Percentiles rank a stretch among this genome's conserved stretches.
Evolutionary conservation across 2,888 invertebrate genomes (phyloP).

Genomic region (Orchesellides sinensis): DNA sequence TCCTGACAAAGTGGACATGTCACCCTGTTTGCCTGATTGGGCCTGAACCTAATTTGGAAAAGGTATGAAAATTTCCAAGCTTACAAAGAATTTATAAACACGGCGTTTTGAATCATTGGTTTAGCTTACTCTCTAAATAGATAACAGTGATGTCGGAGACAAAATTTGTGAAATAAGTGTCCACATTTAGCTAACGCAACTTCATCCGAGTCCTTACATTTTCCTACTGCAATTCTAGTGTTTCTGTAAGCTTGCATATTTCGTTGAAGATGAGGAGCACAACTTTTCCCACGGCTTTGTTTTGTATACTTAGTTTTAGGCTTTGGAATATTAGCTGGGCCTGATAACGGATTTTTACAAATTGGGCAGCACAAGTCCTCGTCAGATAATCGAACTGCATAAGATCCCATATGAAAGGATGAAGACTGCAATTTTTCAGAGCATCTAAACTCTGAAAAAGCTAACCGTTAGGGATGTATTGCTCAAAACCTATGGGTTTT

Average conservation of each 20-base stretch:
- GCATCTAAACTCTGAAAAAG: conserved; percentile 1
- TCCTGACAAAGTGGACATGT: conserved; percentile 55
- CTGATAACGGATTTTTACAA: conserved; percentile 56
- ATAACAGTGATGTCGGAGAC: conserved; percentile 59
- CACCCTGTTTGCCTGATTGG: conserved; percentile 11
- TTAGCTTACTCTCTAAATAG: conserved; percentile 51
- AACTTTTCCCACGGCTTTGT: conserved; percentile 29
- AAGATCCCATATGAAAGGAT: conserved; percentile 39
- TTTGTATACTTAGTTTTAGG: conserved; percentile 3
- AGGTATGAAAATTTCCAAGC: background rate
- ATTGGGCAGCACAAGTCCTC: conserved; percentile 66
- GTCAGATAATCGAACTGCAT: conserved; percentile 18
- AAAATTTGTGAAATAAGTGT: conserved; percentile 63
- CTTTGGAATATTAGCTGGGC: conserved; percentile 28
- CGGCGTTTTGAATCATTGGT: background rate
- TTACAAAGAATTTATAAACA: background rate
- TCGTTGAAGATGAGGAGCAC: conserved; percentile 9
- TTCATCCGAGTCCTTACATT: conserved; percentile 41
- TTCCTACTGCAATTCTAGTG: conserved; percentile 8
- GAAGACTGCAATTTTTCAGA: background rate
- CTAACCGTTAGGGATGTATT: conserved; percentile 48
- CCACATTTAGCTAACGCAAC: conserved; percentile 64
- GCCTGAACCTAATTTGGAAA: conserved; percentile 19
- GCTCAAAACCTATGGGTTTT: background rate
- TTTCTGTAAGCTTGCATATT: background rate